Percentiles rank a stretch among this genome's conserved stretches.
Evolutionary conservation across 1,140 invertebrate species (phyloP).

Genomic region (Sarcophaga peregrina): DNA sequence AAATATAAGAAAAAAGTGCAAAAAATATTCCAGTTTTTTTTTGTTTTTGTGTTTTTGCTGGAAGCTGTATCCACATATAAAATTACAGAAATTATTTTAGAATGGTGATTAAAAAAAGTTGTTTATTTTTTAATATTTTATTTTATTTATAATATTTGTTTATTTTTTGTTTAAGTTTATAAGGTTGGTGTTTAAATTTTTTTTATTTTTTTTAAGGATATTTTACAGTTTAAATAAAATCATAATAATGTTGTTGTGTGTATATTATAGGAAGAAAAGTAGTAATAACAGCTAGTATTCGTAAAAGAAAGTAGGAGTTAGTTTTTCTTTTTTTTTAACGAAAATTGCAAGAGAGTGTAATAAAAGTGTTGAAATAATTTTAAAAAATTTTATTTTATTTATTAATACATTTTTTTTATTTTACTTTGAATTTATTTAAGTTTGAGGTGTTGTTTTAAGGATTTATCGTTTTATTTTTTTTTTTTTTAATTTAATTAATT

Average conservation of each 20-base stretch:
- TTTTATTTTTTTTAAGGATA: not conserved
- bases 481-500: too few relatives aligned
- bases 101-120: constrained; percentile 54
- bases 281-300: not conserved
- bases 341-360: not conserved
- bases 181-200: not conserved
- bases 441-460: constrained; percentile 38
- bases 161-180: not conserved
- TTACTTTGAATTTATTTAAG: constrained; percentile 24
- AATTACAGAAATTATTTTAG: constrained; percentile 65
- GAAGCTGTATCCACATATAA: constrained; percentile 66
- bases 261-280: not conserved
- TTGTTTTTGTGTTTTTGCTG: not conserved
- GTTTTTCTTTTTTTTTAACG: not conserved
- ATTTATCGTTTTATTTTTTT: not conserved
- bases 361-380: not conserved
- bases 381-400: not conserved
- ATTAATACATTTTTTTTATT: not conserved
- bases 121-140: not conserved
- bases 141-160: constrained; percentile 9
- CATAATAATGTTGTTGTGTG: not conserved
- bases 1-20: constrained; percentile 24
- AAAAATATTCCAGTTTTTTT: not conserved
- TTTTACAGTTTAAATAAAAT: not conserved
- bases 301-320: not conserved